Conservation (phyloP, 2,888 invertebrate genomes). For the Rhabditophanes sp. region DNA sequence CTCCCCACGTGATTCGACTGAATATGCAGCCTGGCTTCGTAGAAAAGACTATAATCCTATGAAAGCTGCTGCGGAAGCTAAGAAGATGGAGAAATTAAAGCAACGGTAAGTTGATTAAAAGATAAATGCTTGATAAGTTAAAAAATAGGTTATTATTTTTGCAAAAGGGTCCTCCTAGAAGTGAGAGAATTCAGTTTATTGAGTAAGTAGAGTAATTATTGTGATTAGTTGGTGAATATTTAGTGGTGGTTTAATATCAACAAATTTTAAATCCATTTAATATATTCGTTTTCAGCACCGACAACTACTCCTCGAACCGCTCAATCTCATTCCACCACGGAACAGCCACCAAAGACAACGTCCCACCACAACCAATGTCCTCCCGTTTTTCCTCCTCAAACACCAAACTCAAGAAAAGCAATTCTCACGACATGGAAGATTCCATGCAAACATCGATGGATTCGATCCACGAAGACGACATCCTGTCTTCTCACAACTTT, state of each 20-base stretch:
- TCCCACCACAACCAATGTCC: background rate
- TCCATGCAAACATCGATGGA: slow-evolving; percentile 1
- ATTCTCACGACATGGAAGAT: background rate
- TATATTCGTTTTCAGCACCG: slow-evolving; percentile 16
- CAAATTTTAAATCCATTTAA: too few species aligned
- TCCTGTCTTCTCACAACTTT: slow-evolving; percentile 8
- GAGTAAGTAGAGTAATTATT: too few species aligned
- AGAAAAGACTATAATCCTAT: slow-evolving; percentile 86
- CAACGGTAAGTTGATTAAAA: slow-evolving; percentile 13
- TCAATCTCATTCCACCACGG: slow-evolving; percentile 32
- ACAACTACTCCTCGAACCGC: slow-evolving; percentile 27
- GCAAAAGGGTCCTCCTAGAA: too few species aligned
- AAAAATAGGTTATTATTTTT: too few species aligned
- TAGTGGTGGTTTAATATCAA: too few species aligned
- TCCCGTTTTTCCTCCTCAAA: slow-evolving; percentile 4
- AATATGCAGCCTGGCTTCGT: slow-evolving; percentile 85
- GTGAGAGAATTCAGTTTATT: too few species aligned
- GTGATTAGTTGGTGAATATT: too few species aligned
- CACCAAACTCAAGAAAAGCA: slow-evolving; percentile 1
- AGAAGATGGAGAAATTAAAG: slow-evolving; percentile 24
- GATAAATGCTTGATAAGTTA: slow-evolving; percentile 2
- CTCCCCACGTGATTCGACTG: slow-evolving; percentile 55
- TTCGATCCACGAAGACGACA: background rate
- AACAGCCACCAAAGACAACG: too few species aligned
- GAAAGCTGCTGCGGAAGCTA: slow-evolving; percentile 61